These are phyloP conservation scores for Nasonia oneida DNA, from an alignment of 2,888 invertebrate species.

Conservation along the genomic window DNA sequence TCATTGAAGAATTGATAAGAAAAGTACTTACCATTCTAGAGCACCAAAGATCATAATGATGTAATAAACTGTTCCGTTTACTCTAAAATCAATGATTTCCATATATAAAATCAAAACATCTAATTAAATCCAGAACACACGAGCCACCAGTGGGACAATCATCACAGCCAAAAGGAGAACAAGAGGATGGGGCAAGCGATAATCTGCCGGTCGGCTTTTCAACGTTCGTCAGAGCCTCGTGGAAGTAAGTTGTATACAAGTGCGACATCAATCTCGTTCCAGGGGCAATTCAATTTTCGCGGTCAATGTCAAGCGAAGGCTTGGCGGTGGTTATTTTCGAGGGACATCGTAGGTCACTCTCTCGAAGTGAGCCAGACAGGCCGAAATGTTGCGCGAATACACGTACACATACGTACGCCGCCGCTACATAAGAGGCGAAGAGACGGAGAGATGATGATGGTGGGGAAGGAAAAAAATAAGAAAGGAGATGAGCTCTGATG, in stretches of 20 bases:
- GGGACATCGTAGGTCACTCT: constrained; percentile 68
- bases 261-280: constrained; percentile 53
- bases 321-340: constrained; percentile 67
- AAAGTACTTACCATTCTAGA: not conserved
- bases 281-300: constrained; percentile 58
- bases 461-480: constrained; percentile 18
- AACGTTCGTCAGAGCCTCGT: not conserved
- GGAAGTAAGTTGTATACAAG: constrained; percentile 55
- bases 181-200: not conserved
- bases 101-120: not conserved
- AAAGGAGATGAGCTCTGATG: not conserved
- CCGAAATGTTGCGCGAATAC: constrained; percentile 33
- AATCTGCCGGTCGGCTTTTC: constrained; percentile 6
- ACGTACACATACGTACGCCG: not conserved
- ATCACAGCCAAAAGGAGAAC: not conserved
- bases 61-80: not conserved
- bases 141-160: not conserved
- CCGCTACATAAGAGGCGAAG: constrained; percentile 21
- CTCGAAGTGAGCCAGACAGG: constrained; percentile 21
- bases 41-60: not conserved
- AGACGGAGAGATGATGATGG: constrained; percentile 17
- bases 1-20: not conserved
- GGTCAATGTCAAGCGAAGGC: constrained; percentile 62
- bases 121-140: not conserved
- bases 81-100: not conserved